Base-by-base conservation (phyloP, 2,113 vertebrate species). In the Cyrtonyx montezumae region DNA sequence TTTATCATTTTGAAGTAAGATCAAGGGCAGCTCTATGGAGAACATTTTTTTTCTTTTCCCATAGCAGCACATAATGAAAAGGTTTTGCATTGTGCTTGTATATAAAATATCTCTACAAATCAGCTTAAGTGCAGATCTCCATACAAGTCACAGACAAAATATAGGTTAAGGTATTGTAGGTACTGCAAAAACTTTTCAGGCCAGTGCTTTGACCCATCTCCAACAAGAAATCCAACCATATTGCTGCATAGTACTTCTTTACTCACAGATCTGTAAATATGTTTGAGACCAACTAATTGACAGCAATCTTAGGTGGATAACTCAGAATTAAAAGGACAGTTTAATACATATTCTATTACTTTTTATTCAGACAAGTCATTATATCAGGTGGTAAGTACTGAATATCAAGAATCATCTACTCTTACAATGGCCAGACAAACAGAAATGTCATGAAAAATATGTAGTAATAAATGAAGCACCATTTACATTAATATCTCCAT, bases 1-100 rank as follows among this genome's bases (percentile, higher is more conserved):
- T 96, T 93, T 94, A 93, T 90, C 93, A 81, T 97, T 90, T 92
- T 86, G 95, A 96, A 91, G 92, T 77, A 85, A 92, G 63, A 83
- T 94, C 93, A 86, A 95, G 96, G 59, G 81, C 3, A 0, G 42
- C 19, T 74, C 48, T 36, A 6, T 79, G 32, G 66, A 88, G 83
- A 56, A 58, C 30, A 8, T 19, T 58, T 26, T 22, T 15, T 63
- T 46, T 93, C 42, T 63, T 45, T 92, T 48, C 43, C 6, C 73
- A 93, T 88, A 91, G 40, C 56, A 91, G 67, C 53, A 43, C 87
- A 90, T 96, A 96, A 90, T 86, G 68, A 85, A 92, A 96, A 79
- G 51, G 36, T 88, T 96, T 95, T 97, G 66, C 74, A 77, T 94
- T 88, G 37, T 94, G 40, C 93, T 20, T 84, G 25, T 58, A 8